These are phyloP conservation scores for Julus scanicus DNA, from an alignment of 2,888 invertebrate genomes.

Conservation along the genomic window DNA sequence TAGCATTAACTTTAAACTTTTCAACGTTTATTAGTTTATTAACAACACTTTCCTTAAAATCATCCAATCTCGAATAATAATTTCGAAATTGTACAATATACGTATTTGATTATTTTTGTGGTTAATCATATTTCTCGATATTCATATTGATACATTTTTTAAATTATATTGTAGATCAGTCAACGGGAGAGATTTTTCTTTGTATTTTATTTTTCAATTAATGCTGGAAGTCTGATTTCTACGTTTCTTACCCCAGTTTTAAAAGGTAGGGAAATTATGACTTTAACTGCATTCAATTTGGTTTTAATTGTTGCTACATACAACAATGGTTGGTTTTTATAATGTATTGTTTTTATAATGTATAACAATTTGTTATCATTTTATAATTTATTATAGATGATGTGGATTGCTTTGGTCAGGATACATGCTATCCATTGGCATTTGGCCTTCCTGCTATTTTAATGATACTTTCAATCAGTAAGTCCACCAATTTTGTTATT, in stretches of 20 bases:
- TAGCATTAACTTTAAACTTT: no score
- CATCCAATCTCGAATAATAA: neutral
- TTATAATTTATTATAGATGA: slow-evolving; percentile 68
- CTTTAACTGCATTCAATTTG: neutral
- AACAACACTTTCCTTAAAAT: neutral
- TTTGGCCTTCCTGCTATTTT: slow-evolving; percentile 89
- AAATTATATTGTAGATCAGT: slow-evolving; percentile 78
- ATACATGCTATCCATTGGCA: slow-evolving; percentile 83
- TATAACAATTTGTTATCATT: slow-evolving; percentile 36
- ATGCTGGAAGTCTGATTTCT: slow-evolving; percentile 86
- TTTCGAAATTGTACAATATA: no score
- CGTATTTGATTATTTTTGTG: neutral
- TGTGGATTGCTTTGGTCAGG: slow-evolving; percentile 80
- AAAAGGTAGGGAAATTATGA: slow-evolving; percentile 69
- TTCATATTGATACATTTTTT: no score
- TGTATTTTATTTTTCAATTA: slow-evolving; percentile 93
- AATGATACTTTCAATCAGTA: slow-evolving; percentile 84
- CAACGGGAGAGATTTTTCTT: slow-evolving; percentile 90
- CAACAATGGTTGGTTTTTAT: no score
- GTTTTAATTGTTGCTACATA: neutral
- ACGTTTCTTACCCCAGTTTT: slow-evolving; percentile 89
- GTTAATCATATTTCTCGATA: no score
- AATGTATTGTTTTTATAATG: no score
- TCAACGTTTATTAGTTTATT: slow-evolving; percentile 6
- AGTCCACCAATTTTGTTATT: slow-evolving; percentile 60